Base-by-base conservation (phyloP, 37 sponge, comb jelly and placozoan species). In the Amphimedon queenslandica region DNA sequence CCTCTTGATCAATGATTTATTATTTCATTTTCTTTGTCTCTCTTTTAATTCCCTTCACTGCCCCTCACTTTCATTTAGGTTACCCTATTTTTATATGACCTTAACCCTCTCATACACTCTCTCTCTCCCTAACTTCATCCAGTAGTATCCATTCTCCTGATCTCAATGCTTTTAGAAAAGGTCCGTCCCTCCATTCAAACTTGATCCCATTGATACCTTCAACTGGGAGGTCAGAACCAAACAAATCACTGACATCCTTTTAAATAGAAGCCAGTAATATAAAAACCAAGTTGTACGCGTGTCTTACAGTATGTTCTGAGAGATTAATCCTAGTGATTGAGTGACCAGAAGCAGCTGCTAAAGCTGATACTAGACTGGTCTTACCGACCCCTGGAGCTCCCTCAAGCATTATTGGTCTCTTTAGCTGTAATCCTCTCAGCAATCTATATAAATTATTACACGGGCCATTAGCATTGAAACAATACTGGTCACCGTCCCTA, bases 331-430 rank as follows among this genome's bases (percentile, higher is more conserved):
- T 72, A 5, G 77, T 80, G 4, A 90, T n/a, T 2, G 4, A 27
- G 65, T 95, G 79, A 24, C 95, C 96, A 68, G 87, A 77, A 37
- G 83, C 65, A n/a, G 40, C 57, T 16, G 96, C 99, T 58, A 98
- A 61, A 1, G 96, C 93, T 11, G 79, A 74, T 30, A 94, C 93
- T 21, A 98, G 72, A 68, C 88, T 92, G 20, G 99, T 95, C 72
- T 98, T 98, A 30, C 99, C 99, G 20, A 98, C 99, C 27, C 99
- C 99, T 11, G 99, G 99, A 42, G 81, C 60, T 20, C 99, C 99
- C 63, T 98, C 96, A 60, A 98, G 55, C 42, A 98, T 80, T 34
- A 98, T 42, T 0, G 99, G 99, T 58, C 85, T 83, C 38, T 42
- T 70, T n/a, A 98, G 63, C 88, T 98, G 96, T 70, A 95, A 58